These are phyloP conservation scores for Rana temporaria DNA, from an alignment of 2,113 vertebrate species.

Conservation along the genomic window DNA sequence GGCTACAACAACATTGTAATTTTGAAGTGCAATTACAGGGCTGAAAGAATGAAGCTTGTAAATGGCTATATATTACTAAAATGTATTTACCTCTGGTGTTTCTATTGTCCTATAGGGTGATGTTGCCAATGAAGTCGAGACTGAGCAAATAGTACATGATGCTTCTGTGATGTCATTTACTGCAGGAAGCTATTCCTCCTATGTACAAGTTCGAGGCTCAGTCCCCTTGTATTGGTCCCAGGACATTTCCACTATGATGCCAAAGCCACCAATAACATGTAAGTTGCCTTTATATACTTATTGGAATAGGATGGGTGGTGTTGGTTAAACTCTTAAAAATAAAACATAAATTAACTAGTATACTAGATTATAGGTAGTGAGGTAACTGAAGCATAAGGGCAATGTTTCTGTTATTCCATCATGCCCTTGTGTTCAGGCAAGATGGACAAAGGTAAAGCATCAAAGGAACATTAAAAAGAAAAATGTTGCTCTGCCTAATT, in stretches of 20 bases:
- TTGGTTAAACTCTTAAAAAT: no score
- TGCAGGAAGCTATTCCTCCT: conserved; percentile 95
- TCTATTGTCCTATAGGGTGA: conserved; percentile 81
- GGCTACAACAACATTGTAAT: no score
- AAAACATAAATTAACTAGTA: no score
- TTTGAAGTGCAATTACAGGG: no score
- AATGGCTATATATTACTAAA: not conserved
- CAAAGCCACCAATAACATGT: conserved; percentile 96
- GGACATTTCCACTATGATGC: conserved; percentile 99
- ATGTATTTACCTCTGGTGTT: not conserved
- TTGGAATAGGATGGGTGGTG: not conserved
- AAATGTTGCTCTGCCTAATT: no score
- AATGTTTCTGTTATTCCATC: no score
- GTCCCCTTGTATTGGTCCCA: conserved; percentile 98
- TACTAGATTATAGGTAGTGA: no score
- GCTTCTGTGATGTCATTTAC: conserved; percentile 94
- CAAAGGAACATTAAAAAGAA: no score
- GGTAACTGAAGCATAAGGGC: no score
- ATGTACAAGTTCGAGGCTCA: conserved; percentile 93
- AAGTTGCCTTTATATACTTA: conserved; percentile 62
- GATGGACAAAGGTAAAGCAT: no score
- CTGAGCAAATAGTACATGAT: conserved; percentile 94
- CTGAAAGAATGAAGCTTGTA: not conserved
- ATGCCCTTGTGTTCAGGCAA: no score
- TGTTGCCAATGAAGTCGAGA: conserved; percentile 98